phyloP scores from a whole-genome alignment of 2,113 vertebrate genomes.

The Addax nasomaculatus region DNA sequence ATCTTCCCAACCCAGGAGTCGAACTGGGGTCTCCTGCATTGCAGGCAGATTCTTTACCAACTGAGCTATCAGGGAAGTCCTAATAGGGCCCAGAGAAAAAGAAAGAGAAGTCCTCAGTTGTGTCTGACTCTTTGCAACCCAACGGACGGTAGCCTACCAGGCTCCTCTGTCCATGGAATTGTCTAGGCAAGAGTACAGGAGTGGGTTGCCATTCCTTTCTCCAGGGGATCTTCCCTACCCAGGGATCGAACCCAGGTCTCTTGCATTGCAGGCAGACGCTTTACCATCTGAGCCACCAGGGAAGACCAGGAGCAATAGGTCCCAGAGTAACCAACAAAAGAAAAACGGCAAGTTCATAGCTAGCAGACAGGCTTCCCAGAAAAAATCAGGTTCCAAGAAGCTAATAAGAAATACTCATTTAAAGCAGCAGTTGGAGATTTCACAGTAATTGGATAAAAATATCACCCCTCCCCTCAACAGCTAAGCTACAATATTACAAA shows the following conservation, averaged over 20 bases:
- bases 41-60: not conserved
- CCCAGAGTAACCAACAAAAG: not conserved
- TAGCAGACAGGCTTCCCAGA: not conserved
- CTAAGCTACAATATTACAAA: not conserved
- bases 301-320: not conserved
- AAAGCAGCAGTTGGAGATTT: not conserved
- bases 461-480: not conserved
- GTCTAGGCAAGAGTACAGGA: not conserved
- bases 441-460: not conserved
- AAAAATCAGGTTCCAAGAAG: not conserved
- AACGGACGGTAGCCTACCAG: not conserved
- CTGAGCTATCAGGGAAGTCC: not conserved
- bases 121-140: not conserved
- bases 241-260: not conserved
- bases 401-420: not conserved
- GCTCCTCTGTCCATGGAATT: not conserved
- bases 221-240: not conserved
- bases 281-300: not conserved
- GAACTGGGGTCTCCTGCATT: not conserved
- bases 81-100: not conserved
- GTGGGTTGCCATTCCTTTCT: not conserved
- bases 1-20: not conserved
- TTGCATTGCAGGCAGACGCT: fast-evolving
- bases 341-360: not conserved
- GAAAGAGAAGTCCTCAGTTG: not conserved